Evolutionary conservation across 2,797 vertebrate species (phyloP).

Genomic region (Cyprinodon diabolis): DNA sequence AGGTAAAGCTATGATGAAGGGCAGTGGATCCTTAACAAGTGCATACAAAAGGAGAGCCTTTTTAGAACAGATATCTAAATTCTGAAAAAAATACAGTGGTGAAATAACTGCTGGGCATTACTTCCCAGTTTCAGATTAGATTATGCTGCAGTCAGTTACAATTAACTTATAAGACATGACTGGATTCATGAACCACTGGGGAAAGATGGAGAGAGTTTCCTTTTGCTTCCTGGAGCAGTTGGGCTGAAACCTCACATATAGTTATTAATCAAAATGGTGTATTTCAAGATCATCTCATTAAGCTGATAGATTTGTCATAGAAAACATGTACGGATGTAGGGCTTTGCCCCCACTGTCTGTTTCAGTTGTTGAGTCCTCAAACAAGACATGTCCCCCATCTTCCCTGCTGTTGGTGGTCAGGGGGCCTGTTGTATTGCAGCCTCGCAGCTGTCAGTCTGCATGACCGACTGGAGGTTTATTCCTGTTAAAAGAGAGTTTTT

Average conservation of each 20-base stretch:
- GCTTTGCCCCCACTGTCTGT: too few species aligned
- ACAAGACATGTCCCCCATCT: too few species aligned
- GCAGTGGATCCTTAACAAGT: background rate
- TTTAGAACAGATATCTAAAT: background rate
- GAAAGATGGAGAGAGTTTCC: background rate
- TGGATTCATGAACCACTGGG: too few species aligned
- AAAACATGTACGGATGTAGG: too few species aligned
- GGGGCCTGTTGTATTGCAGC: too few species aligned
- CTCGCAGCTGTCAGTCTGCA: too few species aligned
- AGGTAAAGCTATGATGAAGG: constrained; percentile 6
- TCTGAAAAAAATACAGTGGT: background rate
- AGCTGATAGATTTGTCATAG: background rate
- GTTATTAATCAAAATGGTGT: background rate
- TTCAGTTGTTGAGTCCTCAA: too few species aligned
- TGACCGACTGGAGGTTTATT: too few species aligned
- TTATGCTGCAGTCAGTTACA: too few species aligned
- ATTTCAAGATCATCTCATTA: background rate
- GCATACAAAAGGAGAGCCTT: background rate
- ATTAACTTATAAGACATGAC: too few species aligned
- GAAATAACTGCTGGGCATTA: background rate
- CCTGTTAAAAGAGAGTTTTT: too few species aligned
- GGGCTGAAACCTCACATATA: background rate
- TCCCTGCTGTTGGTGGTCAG: too few species aligned
- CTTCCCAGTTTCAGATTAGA: background rate
- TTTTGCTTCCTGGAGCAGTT: background rate